A percentile compares a stretch with the other conserved stretches of the same genome.
Conservation (phyloP, 2,888 invertebrate genomes). For the Heliconius aoede region DNA sequence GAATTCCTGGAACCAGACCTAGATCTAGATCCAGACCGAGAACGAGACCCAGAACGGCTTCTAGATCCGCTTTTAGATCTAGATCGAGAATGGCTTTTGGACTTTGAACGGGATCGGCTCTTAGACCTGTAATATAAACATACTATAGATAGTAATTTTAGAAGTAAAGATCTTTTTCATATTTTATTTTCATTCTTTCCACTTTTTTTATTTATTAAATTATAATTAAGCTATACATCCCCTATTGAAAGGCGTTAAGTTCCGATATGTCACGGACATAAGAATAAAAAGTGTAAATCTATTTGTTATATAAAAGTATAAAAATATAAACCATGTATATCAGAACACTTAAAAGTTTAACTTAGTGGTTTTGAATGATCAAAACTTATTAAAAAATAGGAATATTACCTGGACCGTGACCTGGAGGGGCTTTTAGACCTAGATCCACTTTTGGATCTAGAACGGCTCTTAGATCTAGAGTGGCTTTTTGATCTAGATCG, state of each 20-base stretch:
- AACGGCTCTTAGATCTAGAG: constrained; percentile 61
- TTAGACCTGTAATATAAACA: constrained; percentile 55
- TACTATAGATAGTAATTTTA: neutral
- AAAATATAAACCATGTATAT: neutral
- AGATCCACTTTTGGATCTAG: constrained; percentile 66
- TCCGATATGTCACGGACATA: too few relatives aligned
- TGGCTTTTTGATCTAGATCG: constrained; percentile 54
- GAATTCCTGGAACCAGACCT: constrained; percentile 73
- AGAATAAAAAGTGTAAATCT: too few relatives aligned
- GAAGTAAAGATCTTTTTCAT: too few relatives aligned
- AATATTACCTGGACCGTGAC: constrained; percentile 61
- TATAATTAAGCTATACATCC: too few relatives aligned
- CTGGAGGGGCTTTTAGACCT: constrained; percentile 61
- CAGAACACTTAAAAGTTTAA: neutral
- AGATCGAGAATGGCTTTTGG: constrained; percentile 63
- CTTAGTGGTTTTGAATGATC: neutral
- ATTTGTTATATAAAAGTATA: neutral
- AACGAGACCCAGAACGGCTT: constrained; percentile 65
- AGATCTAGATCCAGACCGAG: constrained; percentile 68
- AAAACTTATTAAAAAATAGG: constrained; percentile 2
- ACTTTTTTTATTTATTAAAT: too few relatives aligned
- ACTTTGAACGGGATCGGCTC: constrained; percentile 66
- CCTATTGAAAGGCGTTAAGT: too few relatives aligned
- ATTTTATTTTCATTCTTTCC: too few relatives aligned
- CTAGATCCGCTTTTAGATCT: constrained; percentile 65